phyloP scores from a whole-genome alignment of 2,113 vertebrate species.

The Kobus ellipsiprymnus region DNA sequence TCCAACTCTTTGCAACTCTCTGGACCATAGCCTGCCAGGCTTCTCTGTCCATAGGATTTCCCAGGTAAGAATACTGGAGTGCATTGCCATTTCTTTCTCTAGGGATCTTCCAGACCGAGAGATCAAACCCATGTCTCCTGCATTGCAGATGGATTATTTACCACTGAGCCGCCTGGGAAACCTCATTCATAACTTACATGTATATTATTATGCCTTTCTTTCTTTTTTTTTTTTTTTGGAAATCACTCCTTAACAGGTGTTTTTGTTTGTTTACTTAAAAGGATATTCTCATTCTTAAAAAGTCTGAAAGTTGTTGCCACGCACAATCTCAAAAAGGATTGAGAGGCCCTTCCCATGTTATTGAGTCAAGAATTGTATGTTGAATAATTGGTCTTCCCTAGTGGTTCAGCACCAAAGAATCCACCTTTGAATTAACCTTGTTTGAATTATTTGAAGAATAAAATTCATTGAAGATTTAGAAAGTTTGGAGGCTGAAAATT shows the following conservation, averaged over 20 bases:
- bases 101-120: neutral
- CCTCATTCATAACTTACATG: neutral
- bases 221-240: neutral
- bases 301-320: neutral
- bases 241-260: neutral
- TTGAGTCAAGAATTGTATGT: neutral
- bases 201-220: neutral
- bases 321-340: too few relatives aligned
- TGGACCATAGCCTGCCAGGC: neutral
- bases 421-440: neutral
- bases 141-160: neutral
- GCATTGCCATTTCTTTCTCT: neutral
- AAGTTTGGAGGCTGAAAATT: neutral
- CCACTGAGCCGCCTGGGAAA: neutral
- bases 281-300: neutral
- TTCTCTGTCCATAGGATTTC: neutral
- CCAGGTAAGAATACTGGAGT: neutral
- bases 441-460: neutral
- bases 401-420: neutral
- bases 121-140: neutral
- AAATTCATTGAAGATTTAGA: neutral
- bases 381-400: neutral
- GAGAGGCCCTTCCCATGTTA: neutral
- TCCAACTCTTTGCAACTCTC: neutral
- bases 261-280: neutral